These are phyloP conservation scores for Danio choprae DNA, from an alignment of 2,797 vertebrate genomes.

Conservation along the genomic window DNA sequence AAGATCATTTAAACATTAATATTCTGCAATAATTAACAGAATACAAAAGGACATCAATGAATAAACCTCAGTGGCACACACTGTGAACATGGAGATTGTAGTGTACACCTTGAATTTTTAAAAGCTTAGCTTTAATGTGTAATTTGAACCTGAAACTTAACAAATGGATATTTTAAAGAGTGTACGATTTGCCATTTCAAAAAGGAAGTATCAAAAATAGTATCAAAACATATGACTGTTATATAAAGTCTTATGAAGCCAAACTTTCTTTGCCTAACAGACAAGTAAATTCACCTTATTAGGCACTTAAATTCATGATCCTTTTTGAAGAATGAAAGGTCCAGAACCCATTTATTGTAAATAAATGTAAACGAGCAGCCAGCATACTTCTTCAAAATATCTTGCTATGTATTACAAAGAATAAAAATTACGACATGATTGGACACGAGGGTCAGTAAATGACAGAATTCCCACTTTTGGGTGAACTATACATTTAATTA, in stretches of 20 bases:
- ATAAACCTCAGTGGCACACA: too few species aligned
- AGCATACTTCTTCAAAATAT: neutral
- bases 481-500: neutral
- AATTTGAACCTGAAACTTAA: too few species aligned
- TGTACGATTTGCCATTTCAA: neutral
- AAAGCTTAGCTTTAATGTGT: too few species aligned
- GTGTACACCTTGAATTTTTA: too few species aligned
- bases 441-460: neutral
- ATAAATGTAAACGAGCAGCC: neutral
- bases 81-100: too few species aligned
- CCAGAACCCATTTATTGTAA: neutral
- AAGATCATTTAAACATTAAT: neutral
- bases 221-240: neutral
- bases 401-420: neutral
- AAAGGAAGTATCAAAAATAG: neutral
- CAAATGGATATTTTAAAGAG: neutral
- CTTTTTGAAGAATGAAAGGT: neutral
- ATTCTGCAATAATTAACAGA: neutral
- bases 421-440: neutral
- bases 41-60: too few species aligned
- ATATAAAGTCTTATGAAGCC: neutral
- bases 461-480: neutral
- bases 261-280: neutral
- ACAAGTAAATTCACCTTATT: neutral
- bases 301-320: neutral